Conservation (phyloP, 2,797 vertebrate genomes). For the Euthynnus affinis region DNA sequence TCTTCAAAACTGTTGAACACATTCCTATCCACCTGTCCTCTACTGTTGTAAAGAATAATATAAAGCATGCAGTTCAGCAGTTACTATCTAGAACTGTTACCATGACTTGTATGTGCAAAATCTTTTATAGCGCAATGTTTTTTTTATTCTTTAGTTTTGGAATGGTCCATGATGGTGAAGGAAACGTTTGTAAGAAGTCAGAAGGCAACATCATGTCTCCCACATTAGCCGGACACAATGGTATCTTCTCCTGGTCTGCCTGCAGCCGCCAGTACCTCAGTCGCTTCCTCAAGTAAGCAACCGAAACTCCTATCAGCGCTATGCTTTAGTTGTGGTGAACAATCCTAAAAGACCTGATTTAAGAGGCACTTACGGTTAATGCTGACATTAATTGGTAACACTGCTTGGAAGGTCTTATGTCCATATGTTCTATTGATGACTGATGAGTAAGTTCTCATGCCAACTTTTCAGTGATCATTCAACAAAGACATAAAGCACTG, state of each 20-base stretch:
- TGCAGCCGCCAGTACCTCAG: slow-evolving; percentile 94
- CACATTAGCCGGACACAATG: slow-evolving; percentile 92
- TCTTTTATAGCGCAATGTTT: background rate
- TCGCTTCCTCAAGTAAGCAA: slow-evolving; percentile 90
- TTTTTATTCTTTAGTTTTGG: slow-evolving; percentile 86
- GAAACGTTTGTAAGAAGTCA: slow-evolving; percentile 93
- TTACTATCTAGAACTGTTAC: background rate
- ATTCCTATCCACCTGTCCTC: background rate
- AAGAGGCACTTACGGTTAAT: slow-evolving; percentile 12
- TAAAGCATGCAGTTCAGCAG: background rate
- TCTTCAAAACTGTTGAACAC: background rate
- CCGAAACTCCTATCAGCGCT: background rate
- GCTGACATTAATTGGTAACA: slow-evolving; percentile 34
- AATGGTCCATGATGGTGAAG: slow-evolving; percentile 95
- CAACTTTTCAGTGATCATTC: slow-evolving; percentile 39
- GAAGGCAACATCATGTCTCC: slow-evolving; percentile 96
- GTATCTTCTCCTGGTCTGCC: slow-evolving; percentile 94
- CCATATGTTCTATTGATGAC: slow-evolving; percentile 36
- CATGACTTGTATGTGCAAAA: background rate
- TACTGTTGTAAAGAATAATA: background rate
- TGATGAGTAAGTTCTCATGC: slow-evolving; percentile 38
- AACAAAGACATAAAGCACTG: slow-evolving; percentile 41
- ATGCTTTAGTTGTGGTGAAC: slow-evolving; percentile 35
- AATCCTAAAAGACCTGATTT: slow-evolving; percentile 22
- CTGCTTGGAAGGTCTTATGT: slow-evolving; percentile 32